Evolutionary conservation across 2,797 vertebrate genomes (phyloP).

Genomic region (Cynodonichthys magdalenae): DNA sequence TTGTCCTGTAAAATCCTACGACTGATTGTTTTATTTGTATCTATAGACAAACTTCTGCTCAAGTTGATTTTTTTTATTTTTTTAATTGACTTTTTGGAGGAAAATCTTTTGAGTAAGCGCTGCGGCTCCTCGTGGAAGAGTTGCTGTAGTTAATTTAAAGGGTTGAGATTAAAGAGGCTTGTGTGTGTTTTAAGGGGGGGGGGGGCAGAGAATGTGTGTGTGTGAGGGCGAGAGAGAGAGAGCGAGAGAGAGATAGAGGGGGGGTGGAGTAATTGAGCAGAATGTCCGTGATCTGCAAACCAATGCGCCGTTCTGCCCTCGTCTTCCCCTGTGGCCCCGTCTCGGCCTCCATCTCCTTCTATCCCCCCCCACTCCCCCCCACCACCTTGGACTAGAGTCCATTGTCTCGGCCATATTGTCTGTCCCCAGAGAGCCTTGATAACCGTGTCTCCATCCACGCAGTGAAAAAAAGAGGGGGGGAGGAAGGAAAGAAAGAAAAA

Average conservation of each 20-base stretch:
- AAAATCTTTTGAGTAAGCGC: constrained; percentile 42
- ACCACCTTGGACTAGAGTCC: constrained; percentile 70
- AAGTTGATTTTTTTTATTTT: neutral
- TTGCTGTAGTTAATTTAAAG: constrained; percentile 64
- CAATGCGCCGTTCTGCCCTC: constrained; percentile 72
- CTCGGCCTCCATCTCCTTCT: constrained; percentile 54
- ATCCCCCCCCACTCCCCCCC: constrained; percentile 38
- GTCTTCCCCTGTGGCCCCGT: constrained; percentile 75
- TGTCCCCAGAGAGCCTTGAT: constrained; percentile 80
- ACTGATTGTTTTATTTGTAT: no score
- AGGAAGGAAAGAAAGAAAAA: constrained; percentile 54
- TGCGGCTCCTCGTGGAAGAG: constrained; percentile 48
- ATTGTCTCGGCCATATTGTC: constrained; percentile 79
- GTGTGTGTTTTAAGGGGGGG: constrained; percentile 20
- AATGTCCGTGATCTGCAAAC: constrained; percentile 80
- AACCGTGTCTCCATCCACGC: constrained; percentile 84
- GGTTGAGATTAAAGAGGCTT: constrained; percentile 64
- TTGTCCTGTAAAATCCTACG: no score
- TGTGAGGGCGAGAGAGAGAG: no score
- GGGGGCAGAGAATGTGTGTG: neutral
- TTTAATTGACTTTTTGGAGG: constrained; percentile 2
- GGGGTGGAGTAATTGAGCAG: constrained; percentile 71
- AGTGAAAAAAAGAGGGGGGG: constrained; percentile 46
- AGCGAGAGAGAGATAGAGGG: no score
- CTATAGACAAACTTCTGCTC: no score